These are phyloP conservation scores for Drosophila kurseongensis DNA, from an alignment of 1,140 invertebrate species.

Conservation along the genomic window DNA sequence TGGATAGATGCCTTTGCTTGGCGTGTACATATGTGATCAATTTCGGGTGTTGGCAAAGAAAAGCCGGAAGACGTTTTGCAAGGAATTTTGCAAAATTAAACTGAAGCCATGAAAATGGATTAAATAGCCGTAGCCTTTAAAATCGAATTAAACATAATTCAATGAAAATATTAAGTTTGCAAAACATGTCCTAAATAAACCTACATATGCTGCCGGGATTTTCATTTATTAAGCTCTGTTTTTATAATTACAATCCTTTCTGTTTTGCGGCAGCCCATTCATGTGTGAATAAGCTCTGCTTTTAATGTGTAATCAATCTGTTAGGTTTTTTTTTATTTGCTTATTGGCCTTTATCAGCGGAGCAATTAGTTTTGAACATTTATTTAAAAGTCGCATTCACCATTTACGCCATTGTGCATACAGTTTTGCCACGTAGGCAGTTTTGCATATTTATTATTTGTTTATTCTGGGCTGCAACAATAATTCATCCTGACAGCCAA, in stretches of 20 bases:
- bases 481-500: slow-evolving; percentile 79
- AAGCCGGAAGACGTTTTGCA: slow-evolving; percentile 35
- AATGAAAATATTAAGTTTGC: slow-evolving; percentile 16
- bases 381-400: slow-evolving; percentile 43
- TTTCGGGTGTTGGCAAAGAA: slow-evolving; percentile 37
- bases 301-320: slow-evolving; percentile 52
- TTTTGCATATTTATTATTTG: slow-evolving; percentile 79
- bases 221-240: slow-evolving; percentile 10
- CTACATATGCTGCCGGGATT: slow-evolving; percentile 4
- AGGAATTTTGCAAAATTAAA: slow-evolving; percentile 55
- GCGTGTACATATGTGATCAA: slow-evolving; percentile 61
- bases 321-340: slow-evolving; percentile 24
- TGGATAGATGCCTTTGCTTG: slow-evolving; percentile 31
- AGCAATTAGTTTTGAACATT: slow-evolving; percentile 67
- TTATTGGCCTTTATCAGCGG: slow-evolving; percentile 51
- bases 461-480: slow-evolving; percentile 68
- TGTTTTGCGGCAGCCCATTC: slow-evolving; percentile 9
- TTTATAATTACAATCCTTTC: slow-evolving; percentile 32
- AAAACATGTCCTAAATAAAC: slow-evolving; percentile 4
- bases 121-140: not conserved
- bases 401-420: slow-evolving; percentile 62
- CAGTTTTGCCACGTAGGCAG: slow-evolving; percentile 58
- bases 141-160: slow-evolving; percentile 16
- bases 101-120: slow-evolving; percentile 23
- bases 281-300: slow-evolving; percentile 41